Conservation (phyloP, 2,888 invertebrate species). For the Zele albiditarsus region DNA sequence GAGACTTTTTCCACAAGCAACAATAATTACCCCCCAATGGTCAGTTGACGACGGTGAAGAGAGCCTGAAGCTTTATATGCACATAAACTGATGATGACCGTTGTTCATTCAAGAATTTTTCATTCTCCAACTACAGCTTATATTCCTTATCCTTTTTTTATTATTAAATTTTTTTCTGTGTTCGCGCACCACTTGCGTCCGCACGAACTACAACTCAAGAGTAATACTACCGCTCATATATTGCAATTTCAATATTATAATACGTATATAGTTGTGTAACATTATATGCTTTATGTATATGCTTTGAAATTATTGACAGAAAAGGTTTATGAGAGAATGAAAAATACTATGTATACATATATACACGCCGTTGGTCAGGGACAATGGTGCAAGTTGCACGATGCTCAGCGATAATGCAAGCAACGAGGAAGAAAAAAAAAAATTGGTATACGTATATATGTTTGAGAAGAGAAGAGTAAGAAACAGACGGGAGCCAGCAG, state of each 20-base stretch:
- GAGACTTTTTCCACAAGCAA: constrained; percentile 64
- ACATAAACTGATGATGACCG: background rate
- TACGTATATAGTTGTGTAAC: background rate
- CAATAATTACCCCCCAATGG: constrained; percentile 69
- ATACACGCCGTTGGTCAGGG: background rate
- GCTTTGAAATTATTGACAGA: constrained; percentile 29
- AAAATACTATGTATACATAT: constrained; percentile 41
- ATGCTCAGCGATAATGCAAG: constrained; percentile 16
- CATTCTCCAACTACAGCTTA: background rate
- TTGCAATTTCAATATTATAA: background rate
- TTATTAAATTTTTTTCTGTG: background rate
- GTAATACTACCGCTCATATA: background rate
- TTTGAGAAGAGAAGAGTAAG: constrained; percentile 35
- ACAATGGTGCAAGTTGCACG: constrained; percentile 8
- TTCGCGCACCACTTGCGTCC: constrained; percentile 42
- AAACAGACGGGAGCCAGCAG: constrained; percentile 30
- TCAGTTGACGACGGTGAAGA: constrained; percentile 51
- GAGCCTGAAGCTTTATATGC: constrained; percentile 40
- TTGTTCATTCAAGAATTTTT: constrained; percentile 26
- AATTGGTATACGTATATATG: constrained; percentile 38
- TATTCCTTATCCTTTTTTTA: constrained; percentile 6
- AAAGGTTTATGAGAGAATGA: background rate
- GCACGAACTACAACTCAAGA: background rate
- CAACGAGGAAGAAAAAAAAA: constrained; percentile 5
- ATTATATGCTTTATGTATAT: background rate